Conservation (phyloP, 1,140 invertebrate species). For the Drosophila eugracilis region DNA sequence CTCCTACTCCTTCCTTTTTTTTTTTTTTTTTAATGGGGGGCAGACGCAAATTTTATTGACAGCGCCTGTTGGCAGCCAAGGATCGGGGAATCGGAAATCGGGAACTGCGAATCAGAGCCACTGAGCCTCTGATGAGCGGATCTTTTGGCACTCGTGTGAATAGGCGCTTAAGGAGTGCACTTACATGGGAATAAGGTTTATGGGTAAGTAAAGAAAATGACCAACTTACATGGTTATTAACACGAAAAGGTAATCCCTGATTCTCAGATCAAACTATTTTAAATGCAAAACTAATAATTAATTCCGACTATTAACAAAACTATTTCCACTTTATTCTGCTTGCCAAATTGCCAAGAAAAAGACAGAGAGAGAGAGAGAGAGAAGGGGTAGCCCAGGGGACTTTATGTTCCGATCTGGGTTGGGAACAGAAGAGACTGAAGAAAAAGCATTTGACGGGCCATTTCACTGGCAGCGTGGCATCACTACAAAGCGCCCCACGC, state of each 20-base stretch:
- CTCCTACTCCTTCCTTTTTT: not conserved
- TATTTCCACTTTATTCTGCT: slow-evolving; percentile 25
- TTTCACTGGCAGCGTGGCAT: slow-evolving; percentile 76
- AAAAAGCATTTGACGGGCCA: slow-evolving; percentile 61
- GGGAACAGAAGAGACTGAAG: not conserved
- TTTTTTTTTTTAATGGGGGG: not conserved
- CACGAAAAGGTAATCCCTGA: too few relatives aligned
- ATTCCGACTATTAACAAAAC: not conserved
- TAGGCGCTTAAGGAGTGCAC: slow-evolving; percentile 17
- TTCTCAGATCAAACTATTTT: too few relatives aligned
- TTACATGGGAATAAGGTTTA: too few relatives aligned
- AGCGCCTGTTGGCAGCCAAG: slow-evolving; percentile 71
- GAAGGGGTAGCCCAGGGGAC: not conserved
- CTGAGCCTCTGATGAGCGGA: slow-evolving; percentile 42
- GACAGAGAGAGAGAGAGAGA: not conserved
- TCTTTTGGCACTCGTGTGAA: slow-evolving; percentile 79
- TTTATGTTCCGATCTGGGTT: not conserved
- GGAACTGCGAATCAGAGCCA: slow-evolving; percentile 28
- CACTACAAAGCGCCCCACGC: slow-evolving; percentile 80
- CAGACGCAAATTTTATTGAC: slow-evolving; percentile 81
- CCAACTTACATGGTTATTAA: not conserved
- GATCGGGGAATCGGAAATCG: slow-evolving; percentile 37
- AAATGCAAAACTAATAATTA: too few relatives aligned
- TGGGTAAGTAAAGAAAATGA: not conserved
- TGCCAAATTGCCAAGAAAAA: slow-evolving; percentile 38